phyloP scores from a whole-genome alignment of 64 coral and sea anemone genomes.

The Actinia tenebrosa region DNA sequence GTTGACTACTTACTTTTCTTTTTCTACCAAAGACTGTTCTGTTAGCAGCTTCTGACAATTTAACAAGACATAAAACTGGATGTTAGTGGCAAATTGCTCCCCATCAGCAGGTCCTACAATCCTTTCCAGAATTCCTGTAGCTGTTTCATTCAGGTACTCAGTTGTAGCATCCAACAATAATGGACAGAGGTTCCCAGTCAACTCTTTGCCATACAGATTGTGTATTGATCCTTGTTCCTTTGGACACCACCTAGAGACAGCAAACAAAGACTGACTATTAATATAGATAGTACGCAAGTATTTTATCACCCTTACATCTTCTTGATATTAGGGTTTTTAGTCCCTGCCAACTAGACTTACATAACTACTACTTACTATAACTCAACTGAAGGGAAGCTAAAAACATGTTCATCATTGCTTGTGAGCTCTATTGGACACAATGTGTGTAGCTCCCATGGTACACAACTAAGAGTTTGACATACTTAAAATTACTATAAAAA shows the following conservation, averaged over 20 bases:
- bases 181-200: conserved; percentile 59
- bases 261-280: not conserved
- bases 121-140: conserved; percentile 65
- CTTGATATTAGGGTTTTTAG: no score
- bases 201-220: conserved; percentile 44
- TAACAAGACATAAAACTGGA: conserved; percentile 78
- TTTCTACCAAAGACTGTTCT: conserved; percentile 57
- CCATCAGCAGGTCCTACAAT: conserved; percentile 77
- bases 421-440: no score
- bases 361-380: no score
- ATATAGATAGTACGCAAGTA: no score
- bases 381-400: no score
- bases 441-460: no score
- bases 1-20: conserved; percentile 54
- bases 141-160: conserved; percentile 77
- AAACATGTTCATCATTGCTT: no score
- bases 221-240: conserved; percentile 76
- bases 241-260: conserved; percentile 64
- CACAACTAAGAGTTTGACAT: not conserved
- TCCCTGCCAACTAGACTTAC: no score
- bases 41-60: conserved; percentile 88
- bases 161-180: conserved; percentile 79
- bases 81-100: conserved; percentile 63
- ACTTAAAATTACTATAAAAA: not conserved
- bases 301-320: no score